A percentile compares a stretch with the other conserved stretches of the same genome.
Conservation (phyloP, 2,888 invertebrate genomes). For the Drosophila rellima region DNA sequence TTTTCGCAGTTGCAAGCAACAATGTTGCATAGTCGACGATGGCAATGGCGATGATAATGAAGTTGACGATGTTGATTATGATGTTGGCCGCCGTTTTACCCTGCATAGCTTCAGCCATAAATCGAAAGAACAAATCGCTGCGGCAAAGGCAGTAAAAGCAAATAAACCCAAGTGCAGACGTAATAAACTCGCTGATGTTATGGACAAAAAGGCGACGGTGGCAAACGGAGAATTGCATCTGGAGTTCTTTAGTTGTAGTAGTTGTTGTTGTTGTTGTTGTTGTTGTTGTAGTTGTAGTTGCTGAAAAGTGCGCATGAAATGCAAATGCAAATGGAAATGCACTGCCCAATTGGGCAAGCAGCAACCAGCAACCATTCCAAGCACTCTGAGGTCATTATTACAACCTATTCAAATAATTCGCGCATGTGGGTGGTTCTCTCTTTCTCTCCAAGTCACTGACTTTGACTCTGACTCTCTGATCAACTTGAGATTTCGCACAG, state of each 20-base stretch:
- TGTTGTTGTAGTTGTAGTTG: slow-evolving; percentile 25
- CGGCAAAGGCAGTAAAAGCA: slow-evolving; percentile 82
- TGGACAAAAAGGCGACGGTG: slow-evolving; percentile 36
- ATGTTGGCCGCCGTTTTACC: slow-evolving; percentile 34
- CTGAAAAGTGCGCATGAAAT: slow-evolving; percentile 33
- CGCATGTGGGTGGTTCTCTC: slow-evolving; percentile 65
- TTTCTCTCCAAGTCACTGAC: not conserved
- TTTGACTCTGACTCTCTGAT: not conserved
- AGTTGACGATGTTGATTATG: slow-evolving; percentile 41
- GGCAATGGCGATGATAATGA: slow-evolving; percentile 45
- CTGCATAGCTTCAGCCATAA: slow-evolving; percentile 60
- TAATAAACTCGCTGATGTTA: slow-evolving; percentile 81
- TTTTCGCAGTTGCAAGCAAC: slow-evolving; percentile 55
- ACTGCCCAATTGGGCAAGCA: slow-evolving; percentile 68
- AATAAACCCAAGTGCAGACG: slow-evolving; percentile 82
- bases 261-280: not conserved
- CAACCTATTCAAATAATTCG: slow-evolving; percentile 78
- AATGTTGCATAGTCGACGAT: slow-evolving; percentile 65
- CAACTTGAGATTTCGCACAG: slow-evolving; percentile 19
- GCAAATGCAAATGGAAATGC: slow-evolving; percentile 45
- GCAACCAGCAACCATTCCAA: slow-evolving; percentile 13
- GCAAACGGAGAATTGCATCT: slow-evolving; percentile 27
- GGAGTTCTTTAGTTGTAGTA: slow-evolving; percentile 34
- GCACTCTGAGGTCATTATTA: slow-evolving; percentile 69
- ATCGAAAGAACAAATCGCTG: slow-evolving; percentile 83